Evolutionary conservation across 2,888 invertebrate genomes (phyloP).

Genomic region (Macrostomum cliftonense): DNA sequence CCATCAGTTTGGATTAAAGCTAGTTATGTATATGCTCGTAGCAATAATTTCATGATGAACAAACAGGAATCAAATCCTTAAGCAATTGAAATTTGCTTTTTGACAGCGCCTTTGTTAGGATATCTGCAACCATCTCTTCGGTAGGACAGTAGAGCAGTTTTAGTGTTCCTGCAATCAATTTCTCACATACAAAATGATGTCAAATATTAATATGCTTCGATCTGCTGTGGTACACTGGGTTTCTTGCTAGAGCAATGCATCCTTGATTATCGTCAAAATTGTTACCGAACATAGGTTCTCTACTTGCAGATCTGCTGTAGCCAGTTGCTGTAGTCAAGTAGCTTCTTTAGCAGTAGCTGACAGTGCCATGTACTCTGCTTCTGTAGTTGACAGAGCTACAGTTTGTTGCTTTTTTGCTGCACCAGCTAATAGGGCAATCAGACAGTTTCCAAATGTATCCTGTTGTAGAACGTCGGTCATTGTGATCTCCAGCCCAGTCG

Average conservation of each 20-base stretch:
- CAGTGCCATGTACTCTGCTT: slow-evolving; percentile 27
- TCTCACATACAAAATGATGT: slow-evolving; percentile 13
- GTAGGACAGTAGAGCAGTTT: slow-evolving; percentile 5
- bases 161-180: slow-evolving; percentile 3
- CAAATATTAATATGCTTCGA: slow-evolving; percentile 18
- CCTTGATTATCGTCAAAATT: slow-evolving; percentile 15
- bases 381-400: slow-evolving; percentile 24
- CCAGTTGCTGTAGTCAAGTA: slow-evolving; percentile 13
- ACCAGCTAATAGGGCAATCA: slow-evolving; percentile 22
- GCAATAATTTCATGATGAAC: no score
- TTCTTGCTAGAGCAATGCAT: slow-evolving; percentile 15
- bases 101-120: slow-evolving; percentile 4
- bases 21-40: no score
- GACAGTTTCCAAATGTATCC: slow-evolving; percentile 20
- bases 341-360: slow-evolving; percentile 13
- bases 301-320: slow-evolving; percentile 6
- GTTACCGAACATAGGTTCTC: neutral
- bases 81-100: neutral
- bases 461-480: slow-evolving; percentile 21
- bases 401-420: slow-evolving; percentile 21
- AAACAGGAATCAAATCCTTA: no score
- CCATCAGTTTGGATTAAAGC: no score
- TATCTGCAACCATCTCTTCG: slow-evolving; percentile 10
- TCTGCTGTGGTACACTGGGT: slow-evolving; percentile 15
- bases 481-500: slow-evolving; percentile 21